These are phyloP conservation scores for Catamblyrhynchus diadema DNA, from an alignment of 2,797 vertebrate genomes.

Conservation along the genomic window DNA sequence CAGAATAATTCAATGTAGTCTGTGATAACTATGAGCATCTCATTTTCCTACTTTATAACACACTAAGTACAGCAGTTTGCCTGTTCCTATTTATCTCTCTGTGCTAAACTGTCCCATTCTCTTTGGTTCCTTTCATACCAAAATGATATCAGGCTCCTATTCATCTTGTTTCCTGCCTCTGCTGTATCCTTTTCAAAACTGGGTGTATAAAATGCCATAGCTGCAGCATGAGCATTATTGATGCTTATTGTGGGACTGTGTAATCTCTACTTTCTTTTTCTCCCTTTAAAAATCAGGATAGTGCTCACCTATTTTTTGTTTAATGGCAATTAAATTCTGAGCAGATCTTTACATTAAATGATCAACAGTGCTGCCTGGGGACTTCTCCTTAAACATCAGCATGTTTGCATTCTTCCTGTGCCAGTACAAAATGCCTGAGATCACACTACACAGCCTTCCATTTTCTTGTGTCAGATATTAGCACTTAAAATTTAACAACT, in stretches of 20 bases:
- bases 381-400: constrained; percentile 10
- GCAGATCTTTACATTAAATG: constrained; percentile 45
- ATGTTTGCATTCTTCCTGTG: not conserved
- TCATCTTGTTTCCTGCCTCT: constrained; percentile 24
- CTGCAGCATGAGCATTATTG: not conserved
- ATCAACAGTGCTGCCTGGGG: constrained; percentile 2
- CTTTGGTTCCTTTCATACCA: not conserved
- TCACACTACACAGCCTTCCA: not conserved
- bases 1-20: not conserved
- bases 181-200: not conserved
- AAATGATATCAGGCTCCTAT: not conserved
- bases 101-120: not conserved
- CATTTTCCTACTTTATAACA: not conserved
- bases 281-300: constrained; percentile 28
- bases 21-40: not conserved
- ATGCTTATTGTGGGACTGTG: constrained; percentile 1
- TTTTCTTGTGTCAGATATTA: constrained; percentile 28
- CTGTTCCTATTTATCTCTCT: not conserved
- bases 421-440: not conserved
- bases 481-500: constrained; percentile 45
- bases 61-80: not conserved
- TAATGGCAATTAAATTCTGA: constrained; percentile 41
- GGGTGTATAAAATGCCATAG: not conserved
- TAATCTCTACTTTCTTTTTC: not conserved
- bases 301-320: constrained; percentile 1